Evolutionary conservation across 2,888 invertebrate species (phyloP).

Genomic region (Meiosimyza platycephala): DNA sequence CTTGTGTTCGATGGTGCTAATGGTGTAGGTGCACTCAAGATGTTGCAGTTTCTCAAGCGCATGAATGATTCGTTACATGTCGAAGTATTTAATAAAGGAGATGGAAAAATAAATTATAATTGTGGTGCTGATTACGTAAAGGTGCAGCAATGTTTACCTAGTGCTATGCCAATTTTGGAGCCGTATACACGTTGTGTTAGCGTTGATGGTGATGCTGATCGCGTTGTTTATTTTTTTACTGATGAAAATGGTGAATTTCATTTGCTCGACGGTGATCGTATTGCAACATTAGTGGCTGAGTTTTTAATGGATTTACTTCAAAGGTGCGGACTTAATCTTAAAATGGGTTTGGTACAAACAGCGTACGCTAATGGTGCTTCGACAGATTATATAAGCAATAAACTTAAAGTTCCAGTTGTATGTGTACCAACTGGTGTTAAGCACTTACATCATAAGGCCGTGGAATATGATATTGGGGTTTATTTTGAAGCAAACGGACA

Average conservation of each 20-base stretch:
- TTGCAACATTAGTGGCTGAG: conserved; percentile 88
- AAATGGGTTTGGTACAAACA: conserved; percentile 93
- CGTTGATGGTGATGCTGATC: conserved; percentile 97
- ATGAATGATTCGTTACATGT: conserved; percentile 78
- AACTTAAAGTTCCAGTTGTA: conserved; percentile 86
- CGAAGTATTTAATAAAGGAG: conserved; percentile 82
- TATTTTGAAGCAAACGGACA: conserved; percentile 99
- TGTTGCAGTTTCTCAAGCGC: conserved; percentile 77
- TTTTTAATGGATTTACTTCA: conserved; percentile 73
- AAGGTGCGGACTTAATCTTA: conserved; percentile 72
- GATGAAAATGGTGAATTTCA: conserved; percentile 79
- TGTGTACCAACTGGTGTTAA: conserved; percentile 98
- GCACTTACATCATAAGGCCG: conserved; percentile 91
- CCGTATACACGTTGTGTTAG: conserved; percentile 84
- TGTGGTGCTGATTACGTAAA: conserved; percentile 99
- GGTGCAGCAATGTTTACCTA: conserved; percentile 82
- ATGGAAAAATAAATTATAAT: conserved; percentile 82
- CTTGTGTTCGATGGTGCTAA: conserved; percentile 93
- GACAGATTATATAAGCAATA: conserved; percentile 85
- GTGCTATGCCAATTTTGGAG: conserved; percentile 73
- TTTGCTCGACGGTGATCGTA: conserved; percentile 95
- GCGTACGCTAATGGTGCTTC: conserved; percentile 99
- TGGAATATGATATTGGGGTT: conserved; percentile 92
- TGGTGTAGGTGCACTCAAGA: conserved; percentile 92
- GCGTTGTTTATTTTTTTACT: conserved; percentile 91